Conservation (phyloP, 2,888 invertebrate genomes). For the Drosophila quasianomalipes region DNA sequence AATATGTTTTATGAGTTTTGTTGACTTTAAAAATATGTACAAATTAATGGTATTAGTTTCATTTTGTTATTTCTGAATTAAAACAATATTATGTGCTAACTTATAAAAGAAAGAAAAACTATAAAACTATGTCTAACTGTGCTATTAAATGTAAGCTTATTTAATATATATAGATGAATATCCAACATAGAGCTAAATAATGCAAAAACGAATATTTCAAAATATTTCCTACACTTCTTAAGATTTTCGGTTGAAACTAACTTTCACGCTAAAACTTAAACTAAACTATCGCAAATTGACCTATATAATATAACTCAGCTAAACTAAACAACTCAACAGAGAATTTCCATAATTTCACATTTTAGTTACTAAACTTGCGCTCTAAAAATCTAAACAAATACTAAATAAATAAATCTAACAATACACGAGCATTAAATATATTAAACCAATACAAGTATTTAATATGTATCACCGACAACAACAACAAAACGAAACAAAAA, state of each 20-base stretch:
- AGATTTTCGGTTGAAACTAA: slow-evolving; percentile 23
- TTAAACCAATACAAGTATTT: slow-evolving; percentile 62
- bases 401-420: slow-evolving; percentile 58
- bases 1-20: slow-evolving; percentile 22
- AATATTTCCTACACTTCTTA: slow-evolving; percentile 41
- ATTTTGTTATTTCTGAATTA: slow-evolving; percentile 32
- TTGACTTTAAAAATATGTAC: slow-evolving; percentile 51
- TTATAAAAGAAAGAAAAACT: slow-evolving; percentile 23
- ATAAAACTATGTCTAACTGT: slow-evolving; percentile 80
- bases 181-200: slow-evolving; percentile 42
- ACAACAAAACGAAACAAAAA: slow-evolving; percentile 31
- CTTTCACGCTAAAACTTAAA: slow-evolving; percentile 15
- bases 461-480: slow-evolving; percentile 52
- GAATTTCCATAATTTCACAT: slow-evolving; percentile 29
- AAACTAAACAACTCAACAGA: slow-evolving; percentile 14
- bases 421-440: slow-evolving; percentile 61
- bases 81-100: slow-evolving; percentile 36
- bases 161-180: slow-evolving; percentile 50
- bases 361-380: slow-evolving; percentile 44
- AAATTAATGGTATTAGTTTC: slow-evolving; percentile 48
- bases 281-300: slow-evolving; percentile 14
- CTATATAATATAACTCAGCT: slow-evolving; percentile 15
- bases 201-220: slow-evolving; percentile 45
- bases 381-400: slow-evolving; percentile 40
- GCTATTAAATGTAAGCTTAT: slow-evolving; percentile 83